Conservation (phyloP, 2,888 invertebrate species). For the Tachina fera region DNA sequence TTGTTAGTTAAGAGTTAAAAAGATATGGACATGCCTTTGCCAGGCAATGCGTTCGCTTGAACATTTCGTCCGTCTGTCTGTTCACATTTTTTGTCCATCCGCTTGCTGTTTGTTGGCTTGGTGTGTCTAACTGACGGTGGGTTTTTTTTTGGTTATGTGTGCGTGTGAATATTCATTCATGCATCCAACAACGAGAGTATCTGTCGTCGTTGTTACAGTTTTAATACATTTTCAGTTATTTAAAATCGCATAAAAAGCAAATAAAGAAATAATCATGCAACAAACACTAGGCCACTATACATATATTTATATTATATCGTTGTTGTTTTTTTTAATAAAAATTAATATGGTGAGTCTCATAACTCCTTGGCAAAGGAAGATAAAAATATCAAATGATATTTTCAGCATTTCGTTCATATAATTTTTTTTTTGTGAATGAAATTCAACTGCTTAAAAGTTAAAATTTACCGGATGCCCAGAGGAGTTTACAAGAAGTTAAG, state of each 20-base stretch:
- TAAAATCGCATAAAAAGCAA: conserved; percentile 47
- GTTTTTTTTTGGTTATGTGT: conserved; percentile 17
- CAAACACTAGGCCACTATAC: conserved; percentile 53
- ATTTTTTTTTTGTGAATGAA: no score
- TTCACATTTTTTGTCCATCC: conserved; percentile 41
- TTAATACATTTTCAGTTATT: conserved; percentile 66
- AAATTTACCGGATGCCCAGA: no score
- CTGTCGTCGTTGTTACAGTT: conserved; percentile 70
- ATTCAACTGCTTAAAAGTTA: no score
- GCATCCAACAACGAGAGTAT: conserved; percentile 50
- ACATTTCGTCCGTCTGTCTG: conserved; percentile 23
- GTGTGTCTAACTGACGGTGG: conserved; percentile 19
- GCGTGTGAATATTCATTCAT: conserved; percentile 61
- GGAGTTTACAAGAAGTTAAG: no score
- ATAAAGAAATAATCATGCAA: conserved; percentile 58
- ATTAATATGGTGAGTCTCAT: conserved; percentile 38
- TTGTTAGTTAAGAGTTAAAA: conserved; percentile 54
- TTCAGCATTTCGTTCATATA: not conserved
- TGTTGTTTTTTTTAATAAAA: conserved; percentile 12
- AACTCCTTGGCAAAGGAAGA: not conserved
- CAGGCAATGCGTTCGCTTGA: conserved; percentile 63
- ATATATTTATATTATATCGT: conserved; percentile 29
- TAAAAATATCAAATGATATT: not conserved
- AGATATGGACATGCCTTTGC: conserved; percentile 65
- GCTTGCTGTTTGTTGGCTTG: not conserved